Evolutionary conservation across 2,888 invertebrate species (phyloP).

Genomic region (Cataglyphis altisquamis): DNA sequence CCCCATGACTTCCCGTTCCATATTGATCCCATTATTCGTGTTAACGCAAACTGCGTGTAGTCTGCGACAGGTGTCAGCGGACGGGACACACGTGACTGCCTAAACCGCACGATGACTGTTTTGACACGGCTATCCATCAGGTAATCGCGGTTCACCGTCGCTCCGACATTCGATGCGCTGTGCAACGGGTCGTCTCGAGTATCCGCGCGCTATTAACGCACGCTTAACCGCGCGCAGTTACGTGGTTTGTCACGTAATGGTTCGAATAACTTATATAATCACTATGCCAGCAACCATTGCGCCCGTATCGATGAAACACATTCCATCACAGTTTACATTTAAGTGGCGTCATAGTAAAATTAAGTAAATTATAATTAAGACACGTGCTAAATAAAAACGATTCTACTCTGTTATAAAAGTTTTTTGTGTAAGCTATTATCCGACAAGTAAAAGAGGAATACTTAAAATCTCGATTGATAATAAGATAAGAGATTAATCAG

Average conservation of each 20-base stretch:
- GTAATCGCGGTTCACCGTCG: constrained; percentile 73
- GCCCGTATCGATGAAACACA: not conserved
- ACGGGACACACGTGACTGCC: constrained; percentile 63
- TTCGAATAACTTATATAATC: constrained; percentile 21
- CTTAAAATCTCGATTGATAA: not conserved
- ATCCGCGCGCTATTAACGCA: constrained; percentile 25
- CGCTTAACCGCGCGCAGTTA: constrained; percentile 17
- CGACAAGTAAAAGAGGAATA: not conserved
- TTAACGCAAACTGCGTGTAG: constrained; percentile 58
- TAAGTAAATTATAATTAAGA: not conserved
- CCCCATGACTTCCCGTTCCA: constrained; percentile 13
- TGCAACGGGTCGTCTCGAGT: constrained; percentile 39
- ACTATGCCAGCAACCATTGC: not conserved
- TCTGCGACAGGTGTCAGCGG: constrained; percentile 71
- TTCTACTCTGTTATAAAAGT: not conserved
- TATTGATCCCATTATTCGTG: constrained; percentile 54
- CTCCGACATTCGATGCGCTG: constrained; percentile 62
- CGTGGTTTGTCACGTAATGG: constrained; percentile 15
- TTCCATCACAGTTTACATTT: not conserved
- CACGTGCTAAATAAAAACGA: not conserved
- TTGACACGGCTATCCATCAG: constrained; percentile 76
- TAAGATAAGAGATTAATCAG: not conserved
- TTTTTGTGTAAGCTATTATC: not conserved
- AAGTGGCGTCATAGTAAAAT: not conserved
- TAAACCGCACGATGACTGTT: constrained; percentile 67